These are phyloP conservation scores for Aptenodytes forsteri DNA, from an alignment of 2,113 vertebrate genomes.

Conservation along the genomic window DNA sequence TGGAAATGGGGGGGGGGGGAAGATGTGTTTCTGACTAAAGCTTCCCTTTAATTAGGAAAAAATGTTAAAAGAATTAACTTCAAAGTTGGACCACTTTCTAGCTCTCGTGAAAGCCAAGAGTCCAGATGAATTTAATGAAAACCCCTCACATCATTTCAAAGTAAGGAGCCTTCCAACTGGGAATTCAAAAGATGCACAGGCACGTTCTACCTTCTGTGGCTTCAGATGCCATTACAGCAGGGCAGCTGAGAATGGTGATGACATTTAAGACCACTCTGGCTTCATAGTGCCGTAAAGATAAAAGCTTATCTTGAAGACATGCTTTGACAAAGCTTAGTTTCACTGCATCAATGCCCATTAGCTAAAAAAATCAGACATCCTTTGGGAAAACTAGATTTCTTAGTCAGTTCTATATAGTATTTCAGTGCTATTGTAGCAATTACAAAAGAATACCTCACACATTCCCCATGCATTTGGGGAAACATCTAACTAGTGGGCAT, in stretches of 20 bases:
- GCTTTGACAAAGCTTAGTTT: constrained; percentile 12
- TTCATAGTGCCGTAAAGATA: background rate
- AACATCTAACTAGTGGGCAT: background rate
- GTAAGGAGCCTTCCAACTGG: background rate
- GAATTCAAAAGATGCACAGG: background rate
- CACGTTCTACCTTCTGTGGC: background rate
- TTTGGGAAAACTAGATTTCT: background rate
- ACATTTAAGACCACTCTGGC: constrained; percentile 1
- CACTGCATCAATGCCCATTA: background rate
- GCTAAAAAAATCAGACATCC: background rate
- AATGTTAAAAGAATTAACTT: background rate
- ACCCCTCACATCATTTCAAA: background rate
- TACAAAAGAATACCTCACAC: background rate
- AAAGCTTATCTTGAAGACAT: background rate
- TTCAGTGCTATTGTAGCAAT: background rate
- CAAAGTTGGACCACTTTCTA: background rate
- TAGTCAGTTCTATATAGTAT: background rate
- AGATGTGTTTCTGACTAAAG: background rate
- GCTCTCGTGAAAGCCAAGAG: background rate
- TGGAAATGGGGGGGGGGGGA: rapidly evolving
- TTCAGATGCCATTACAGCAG: background rate
- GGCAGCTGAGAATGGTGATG: background rate
- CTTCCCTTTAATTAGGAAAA: background rate
- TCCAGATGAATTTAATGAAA: background rate
- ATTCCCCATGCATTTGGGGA: background rate